phyloP scores from a whole-genome alignment of 2,113 vertebrate genomes.

The Podilymbus podiceps region DNA sequence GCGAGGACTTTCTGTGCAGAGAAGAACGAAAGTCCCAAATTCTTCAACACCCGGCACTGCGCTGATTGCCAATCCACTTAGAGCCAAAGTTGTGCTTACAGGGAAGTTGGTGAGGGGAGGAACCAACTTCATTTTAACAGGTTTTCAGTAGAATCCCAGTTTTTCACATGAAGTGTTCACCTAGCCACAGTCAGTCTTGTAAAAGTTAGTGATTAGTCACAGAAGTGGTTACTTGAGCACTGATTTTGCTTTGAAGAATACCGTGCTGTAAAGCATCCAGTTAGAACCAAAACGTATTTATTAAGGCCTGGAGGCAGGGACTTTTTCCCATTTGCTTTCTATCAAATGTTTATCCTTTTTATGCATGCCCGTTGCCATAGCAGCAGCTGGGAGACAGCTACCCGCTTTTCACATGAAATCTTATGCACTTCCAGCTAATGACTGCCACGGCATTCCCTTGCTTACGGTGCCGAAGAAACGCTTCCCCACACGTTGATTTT shows the following conservation, averaged over 20 bases:
- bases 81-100: background rate
- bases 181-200: background rate
- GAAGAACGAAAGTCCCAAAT: background rate
- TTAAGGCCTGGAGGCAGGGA: conserved; percentile 16
- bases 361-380: conserved; percentile 58
- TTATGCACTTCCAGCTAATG: background rate
- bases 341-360: conserved; percentile 61
- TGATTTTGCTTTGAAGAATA: conserved; percentile 46
- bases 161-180: background rate
- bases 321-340: conserved; percentile 44
- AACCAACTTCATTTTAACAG: background rate
- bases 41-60: background rate
- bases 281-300: conserved; percentile 55
- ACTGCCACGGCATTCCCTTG: background rate
- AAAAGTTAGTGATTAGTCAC: conserved; percentile 22
- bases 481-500: background rate
- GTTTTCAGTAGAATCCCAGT: background rate
- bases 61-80: background rate
- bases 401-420: background rate
- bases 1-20: background rate
- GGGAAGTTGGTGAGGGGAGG: background rate
- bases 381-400: conserved; percentile 33
- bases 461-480: background rate
- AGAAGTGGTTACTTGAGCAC: background rate
- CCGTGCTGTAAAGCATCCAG: background rate